phyloP scores from a whole-genome alignment of 2,113 vertebrate species.

The Chaetodon auriga region DNA sequence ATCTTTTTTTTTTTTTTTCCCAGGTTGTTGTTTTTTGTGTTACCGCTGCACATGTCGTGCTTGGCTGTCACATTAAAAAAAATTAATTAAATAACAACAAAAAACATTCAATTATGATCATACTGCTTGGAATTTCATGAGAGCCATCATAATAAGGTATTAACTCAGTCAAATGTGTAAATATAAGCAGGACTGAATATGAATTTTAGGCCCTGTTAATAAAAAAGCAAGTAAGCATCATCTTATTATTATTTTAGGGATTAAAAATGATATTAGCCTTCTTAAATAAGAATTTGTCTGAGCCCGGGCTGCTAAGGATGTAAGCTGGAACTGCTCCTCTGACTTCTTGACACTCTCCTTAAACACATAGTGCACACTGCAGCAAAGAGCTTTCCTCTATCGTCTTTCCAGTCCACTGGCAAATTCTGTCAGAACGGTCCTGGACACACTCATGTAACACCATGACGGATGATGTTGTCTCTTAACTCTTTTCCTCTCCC shows the following conservation, averaged over 20 bases:
- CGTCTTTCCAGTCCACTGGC: constrained; percentile 38
- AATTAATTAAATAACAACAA: not conserved
- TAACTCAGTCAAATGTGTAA: too few relatives aligned
- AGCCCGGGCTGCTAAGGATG: not conserved
- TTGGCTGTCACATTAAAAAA: not conserved
- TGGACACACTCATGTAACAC: constrained; percentile 29
- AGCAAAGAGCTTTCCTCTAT: constrained; percentile 22
- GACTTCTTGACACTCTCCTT: not conserved
- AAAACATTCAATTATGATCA: too few relatives aligned
- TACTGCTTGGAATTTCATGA: too few relatives aligned
- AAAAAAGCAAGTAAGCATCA: too few relatives aligned
- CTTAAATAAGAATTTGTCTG: not conserved
- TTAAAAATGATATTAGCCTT: not conserved
- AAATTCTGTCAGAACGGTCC: constrained; percentile 38
- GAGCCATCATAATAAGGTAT: too few relatives aligned
- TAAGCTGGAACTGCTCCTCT: not conserved
- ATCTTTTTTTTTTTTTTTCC: too few relatives aligned
- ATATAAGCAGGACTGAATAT: too few relatives aligned
- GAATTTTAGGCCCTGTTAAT: too few relatives aligned
- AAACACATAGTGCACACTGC: not conserved
- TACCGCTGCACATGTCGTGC: not conserved
- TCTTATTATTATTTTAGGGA: too few relatives aligned
- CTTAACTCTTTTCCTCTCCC: constrained; percentile 25
- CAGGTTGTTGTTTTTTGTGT: not conserved
- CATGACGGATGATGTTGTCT: constrained; percentile 28